Percentiles rank a stretch among this genome's conserved stretches.
phyloP scores from a whole-genome alignment of 2,113 vertebrate genomes.

The Microcebus jonahi region DNA sequence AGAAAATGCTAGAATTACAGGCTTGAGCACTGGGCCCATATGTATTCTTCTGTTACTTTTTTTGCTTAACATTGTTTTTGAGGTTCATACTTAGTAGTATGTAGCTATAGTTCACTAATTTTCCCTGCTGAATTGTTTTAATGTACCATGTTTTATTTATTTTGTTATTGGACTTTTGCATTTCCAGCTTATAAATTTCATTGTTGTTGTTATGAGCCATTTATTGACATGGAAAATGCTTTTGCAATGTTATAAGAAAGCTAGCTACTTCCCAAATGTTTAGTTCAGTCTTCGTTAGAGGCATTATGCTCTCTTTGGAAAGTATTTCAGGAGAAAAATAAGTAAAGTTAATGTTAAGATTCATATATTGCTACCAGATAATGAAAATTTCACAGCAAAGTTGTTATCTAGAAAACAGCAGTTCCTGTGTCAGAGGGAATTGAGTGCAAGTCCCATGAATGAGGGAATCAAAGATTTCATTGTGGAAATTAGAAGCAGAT shows the following conservation, averaged over 20 bases:
- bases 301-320: background rate
- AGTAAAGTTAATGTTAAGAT: slow-evolving; percentile 38
- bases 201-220: background rate
- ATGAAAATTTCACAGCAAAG: slow-evolving; percentile 60
- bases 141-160: background rate
- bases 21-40: background rate
- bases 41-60: background rate
- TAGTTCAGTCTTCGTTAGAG: slow-evolving; percentile 16
- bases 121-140: slow-evolving; percentile 8
- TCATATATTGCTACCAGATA: slow-evolving; percentile 25
- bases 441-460: slow-evolving; percentile 63
- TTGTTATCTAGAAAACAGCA: slow-evolving; percentile 47
- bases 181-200: background rate
- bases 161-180: background rate
- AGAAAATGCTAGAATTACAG: background rate
- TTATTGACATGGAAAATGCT: slow-evolving; percentile 8
- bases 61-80: background rate
- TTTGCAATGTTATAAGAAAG: background rate
- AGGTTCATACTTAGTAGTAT: background rate
- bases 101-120: slow-evolving; percentile 1
- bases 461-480: slow-evolving; percentile 85
- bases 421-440: slow-evolving; percentile 21
- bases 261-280: slow-evolving; percentile 29
- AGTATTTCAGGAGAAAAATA: slow-evolving; percentile 14
- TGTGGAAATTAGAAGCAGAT: slow-evolving; percentile 96